Conservation (phyloP, 2,797 vertebrate genomes). For the Rhynchonycteris naso region DNA sequence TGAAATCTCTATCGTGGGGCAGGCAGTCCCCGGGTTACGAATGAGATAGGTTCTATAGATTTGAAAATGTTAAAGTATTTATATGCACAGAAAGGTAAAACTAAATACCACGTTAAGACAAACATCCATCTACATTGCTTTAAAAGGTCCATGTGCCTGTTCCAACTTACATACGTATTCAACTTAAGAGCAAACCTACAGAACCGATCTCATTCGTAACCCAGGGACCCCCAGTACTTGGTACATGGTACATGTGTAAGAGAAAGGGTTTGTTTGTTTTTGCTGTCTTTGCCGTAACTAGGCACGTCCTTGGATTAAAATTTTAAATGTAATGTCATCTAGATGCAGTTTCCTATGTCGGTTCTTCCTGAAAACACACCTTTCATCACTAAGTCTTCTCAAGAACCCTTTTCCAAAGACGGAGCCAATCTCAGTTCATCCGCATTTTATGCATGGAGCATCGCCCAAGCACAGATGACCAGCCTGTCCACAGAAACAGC, state of each 20-base stretch:
- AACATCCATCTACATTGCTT: no score
- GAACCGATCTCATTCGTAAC: no score
- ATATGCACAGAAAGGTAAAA: no score
- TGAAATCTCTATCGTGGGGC: not conserved
- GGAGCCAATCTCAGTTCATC: not conserved
- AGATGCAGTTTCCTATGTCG: not conserved
- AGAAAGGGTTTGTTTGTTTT: not conserved
- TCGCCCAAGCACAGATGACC: not conserved
- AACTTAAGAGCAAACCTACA: no score
- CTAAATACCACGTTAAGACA: no score
- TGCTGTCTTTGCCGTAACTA: not conserved
- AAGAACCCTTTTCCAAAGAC: not conserved
- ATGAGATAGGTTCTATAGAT: no score
- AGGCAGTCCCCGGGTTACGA: no score
- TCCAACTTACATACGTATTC: no score
- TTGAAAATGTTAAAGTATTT: no score
- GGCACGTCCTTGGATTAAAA: not conserved
- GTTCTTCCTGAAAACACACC: not conserved
- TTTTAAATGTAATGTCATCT: not conserved
- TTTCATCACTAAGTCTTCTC: not conserved
- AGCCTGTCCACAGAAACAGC: not conserved
- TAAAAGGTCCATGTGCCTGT: no score
- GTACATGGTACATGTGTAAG: not conserved
- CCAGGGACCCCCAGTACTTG: not conserved
- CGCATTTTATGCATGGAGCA: slow-evolving; percentile 29